phyloP scores from a whole-genome alignment of 2,888 invertebrate genomes.

The Mechanitis messenoides region DNA sequence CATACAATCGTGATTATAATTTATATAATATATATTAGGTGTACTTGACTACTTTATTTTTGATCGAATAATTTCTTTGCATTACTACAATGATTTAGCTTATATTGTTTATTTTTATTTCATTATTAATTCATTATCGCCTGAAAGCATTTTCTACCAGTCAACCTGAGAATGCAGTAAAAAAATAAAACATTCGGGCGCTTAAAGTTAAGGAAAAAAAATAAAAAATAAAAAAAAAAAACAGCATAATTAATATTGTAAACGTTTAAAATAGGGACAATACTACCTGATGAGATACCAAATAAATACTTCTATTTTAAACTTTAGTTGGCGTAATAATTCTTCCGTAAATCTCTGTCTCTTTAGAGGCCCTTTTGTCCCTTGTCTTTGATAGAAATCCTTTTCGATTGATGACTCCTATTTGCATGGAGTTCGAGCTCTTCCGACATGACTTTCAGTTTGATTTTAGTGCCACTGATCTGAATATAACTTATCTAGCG shows the following conservation, averaged over 20 bases:
- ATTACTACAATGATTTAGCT: too few species aligned
- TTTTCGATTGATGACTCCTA: slow-evolving; percentile 66
- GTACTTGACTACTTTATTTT: too few species aligned
- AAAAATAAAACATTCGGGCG: too few species aligned
- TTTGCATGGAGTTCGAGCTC: slow-evolving; percentile 54
- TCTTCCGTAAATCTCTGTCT: slow-evolving; percentile 59
- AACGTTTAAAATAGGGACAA: background rate
- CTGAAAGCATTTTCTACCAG: too few species aligned
- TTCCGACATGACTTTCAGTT: slow-evolving; percentile 54
- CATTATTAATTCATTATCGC: too few species aligned
- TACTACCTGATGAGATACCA: slow-evolving; percentile 13
- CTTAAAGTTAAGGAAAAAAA: too few species aligned
- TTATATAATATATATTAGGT: too few species aligned
- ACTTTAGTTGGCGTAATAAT: slow-evolving; percentile 53
- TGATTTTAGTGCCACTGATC: slow-evolving; percentile 40
- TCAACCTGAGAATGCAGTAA: too few species aligned
- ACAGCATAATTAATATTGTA: background rate
- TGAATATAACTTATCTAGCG: slow-evolving; percentile 37
- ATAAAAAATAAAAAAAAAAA: too few species aligned
- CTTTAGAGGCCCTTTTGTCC: slow-evolving; percentile 58
- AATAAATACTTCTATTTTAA: slow-evolving; percentile 37
- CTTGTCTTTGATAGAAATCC: slow-evolving; percentile 68
- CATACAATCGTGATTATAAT: too few species aligned
- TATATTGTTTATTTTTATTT: too few species aligned
- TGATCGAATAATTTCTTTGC: too few species aligned